phyloP scores from a whole-genome alignment of 2,888 invertebrate species.

The Nemoura dubitans region DNA sequence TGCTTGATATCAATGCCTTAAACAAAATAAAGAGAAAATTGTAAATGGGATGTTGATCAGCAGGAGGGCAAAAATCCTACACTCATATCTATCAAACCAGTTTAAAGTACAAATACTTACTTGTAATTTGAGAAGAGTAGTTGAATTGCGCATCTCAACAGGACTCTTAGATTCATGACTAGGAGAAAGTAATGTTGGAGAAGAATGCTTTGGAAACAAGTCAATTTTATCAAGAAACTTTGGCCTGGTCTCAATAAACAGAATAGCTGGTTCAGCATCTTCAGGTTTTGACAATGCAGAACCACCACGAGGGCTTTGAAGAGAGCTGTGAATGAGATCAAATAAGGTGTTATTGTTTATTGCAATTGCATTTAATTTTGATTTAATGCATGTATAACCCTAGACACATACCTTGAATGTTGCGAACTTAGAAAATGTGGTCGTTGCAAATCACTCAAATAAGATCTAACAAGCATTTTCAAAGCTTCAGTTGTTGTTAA shows the following conservation, averaged over 20 bases:
- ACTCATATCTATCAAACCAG: too few relatives aligned
- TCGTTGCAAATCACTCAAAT: slow-evolving; percentile 54
- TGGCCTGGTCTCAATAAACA: slow-evolving; percentile 22
- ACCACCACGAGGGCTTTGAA: neutral
- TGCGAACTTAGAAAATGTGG: slow-evolving; percentile 24
- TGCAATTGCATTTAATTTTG: neutral
- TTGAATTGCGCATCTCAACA: neutral
- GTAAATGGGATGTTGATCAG: too few relatives aligned
- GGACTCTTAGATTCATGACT: neutral
- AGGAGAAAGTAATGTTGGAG: neutral
- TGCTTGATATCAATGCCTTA: slow-evolving; percentile 68
- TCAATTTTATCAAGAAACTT: slow-evolving; percentile 36
- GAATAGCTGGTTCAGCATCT: neutral
- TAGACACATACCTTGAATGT: neutral
- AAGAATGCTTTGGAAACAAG: neutral
- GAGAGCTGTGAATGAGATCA: neutral
- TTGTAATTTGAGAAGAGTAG: slow-evolving; percentile 51
- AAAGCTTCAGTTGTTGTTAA: slow-evolving; percentile 53
- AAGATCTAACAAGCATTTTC: slow-evolving; percentile 57
- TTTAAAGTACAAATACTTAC: slow-evolving; percentile 45
- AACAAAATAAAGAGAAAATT: slow-evolving; percentile 53
- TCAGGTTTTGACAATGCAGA: neutral
- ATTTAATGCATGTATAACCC: neutral
- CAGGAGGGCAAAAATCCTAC: too few relatives aligned
- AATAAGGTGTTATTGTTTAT: neutral